phyloP scores from a whole-genome alignment of 2,113 vertebrate species.

The Takifugu flavidus region DNA sequence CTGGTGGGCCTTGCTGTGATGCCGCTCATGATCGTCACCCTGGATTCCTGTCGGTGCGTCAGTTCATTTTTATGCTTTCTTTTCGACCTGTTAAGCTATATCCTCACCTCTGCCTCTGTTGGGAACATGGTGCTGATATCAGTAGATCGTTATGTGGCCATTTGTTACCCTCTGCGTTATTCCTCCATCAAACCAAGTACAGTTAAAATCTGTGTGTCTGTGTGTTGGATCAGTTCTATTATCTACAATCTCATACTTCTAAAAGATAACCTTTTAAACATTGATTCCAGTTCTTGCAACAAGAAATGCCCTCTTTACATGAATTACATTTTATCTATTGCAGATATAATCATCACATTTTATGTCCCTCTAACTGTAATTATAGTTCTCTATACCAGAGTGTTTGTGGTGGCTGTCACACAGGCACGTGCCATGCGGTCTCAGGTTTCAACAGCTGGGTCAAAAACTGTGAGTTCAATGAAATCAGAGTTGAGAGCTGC shows the following conservation, averaged over 20 bases:
- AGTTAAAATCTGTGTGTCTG: neutral
- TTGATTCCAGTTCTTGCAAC: neutral
- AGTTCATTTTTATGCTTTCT: neutral
- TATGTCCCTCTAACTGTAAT: too few species aligned
- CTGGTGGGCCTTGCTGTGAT: neutral
- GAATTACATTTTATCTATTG: neutral
- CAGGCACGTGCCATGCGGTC: too few species aligned
- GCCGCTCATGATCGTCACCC: too few species aligned
- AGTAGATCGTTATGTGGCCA: too few species aligned
- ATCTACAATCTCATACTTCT: neutral
- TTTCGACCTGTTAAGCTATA: neutral
- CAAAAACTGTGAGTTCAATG: too few species aligned
- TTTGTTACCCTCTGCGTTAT: too few species aligned
- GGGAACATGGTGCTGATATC: too few species aligned
- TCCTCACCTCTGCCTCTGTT: neutral
- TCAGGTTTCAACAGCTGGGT: too few species aligned
- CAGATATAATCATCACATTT: too few species aligned
- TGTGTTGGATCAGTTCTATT: neutral
- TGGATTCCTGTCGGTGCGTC: neutral
- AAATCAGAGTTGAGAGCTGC: too few species aligned
- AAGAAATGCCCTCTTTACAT: neutral
- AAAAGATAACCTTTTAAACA: neutral
- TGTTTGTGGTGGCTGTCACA: too few species aligned
- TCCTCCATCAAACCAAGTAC: neutral
- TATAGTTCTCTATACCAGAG: too few species aligned